Percentiles rank a stretch among this genome's conserved stretches.
Conservation (phyloP, 2,888 invertebrate genomes). For the Tanytarsus gracilentus region DNA sequence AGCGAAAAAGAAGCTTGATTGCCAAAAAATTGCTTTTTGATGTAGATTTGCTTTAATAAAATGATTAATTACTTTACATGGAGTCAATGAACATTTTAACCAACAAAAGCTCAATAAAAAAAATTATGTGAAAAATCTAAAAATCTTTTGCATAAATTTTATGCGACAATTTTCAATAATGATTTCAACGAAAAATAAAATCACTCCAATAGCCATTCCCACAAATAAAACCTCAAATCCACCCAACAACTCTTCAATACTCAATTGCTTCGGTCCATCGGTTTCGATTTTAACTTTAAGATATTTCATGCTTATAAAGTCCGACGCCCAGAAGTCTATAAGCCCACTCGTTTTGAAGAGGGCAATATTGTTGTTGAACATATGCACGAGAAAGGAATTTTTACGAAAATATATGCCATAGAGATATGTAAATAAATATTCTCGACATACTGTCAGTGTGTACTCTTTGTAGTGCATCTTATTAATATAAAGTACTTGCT, state of each 20-base stretch:
- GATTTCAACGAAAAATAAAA: neutral
- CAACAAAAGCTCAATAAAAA: too few species aligned
- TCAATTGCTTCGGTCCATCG: neutral
- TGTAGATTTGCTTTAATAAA: too few species aligned
- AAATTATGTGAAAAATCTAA: conserved; percentile 8
- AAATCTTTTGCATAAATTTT: neutral
- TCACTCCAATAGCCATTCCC: neutral
- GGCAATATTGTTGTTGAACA: conserved; percentile 7
- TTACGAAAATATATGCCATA: conserved; percentile 21
- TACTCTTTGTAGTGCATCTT: neutral
- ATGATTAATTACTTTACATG: too few species aligned
- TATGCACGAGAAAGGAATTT: neutral
- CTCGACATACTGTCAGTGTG: conserved; percentile 11
- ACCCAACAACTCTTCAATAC: conserved; percentile 6
- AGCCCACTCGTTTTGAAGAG: neutral
- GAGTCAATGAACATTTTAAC: too few species aligned
- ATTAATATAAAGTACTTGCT: conserved; percentile 15
- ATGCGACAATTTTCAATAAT: neutral
- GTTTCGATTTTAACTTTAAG: neutral
- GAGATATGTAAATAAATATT: conserved; percentile 8
- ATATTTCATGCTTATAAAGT: conserved; percentile 1
- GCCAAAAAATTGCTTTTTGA: too few species aligned
- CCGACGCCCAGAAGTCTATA: conserved; percentile 16
- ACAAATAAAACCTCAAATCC: conserved; percentile 8
- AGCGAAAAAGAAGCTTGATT: too few species aligned